phyloP scores from a whole-genome alignment of 2,797 vertebrate species.

The Chiloscyllium punctatum region DNA sequence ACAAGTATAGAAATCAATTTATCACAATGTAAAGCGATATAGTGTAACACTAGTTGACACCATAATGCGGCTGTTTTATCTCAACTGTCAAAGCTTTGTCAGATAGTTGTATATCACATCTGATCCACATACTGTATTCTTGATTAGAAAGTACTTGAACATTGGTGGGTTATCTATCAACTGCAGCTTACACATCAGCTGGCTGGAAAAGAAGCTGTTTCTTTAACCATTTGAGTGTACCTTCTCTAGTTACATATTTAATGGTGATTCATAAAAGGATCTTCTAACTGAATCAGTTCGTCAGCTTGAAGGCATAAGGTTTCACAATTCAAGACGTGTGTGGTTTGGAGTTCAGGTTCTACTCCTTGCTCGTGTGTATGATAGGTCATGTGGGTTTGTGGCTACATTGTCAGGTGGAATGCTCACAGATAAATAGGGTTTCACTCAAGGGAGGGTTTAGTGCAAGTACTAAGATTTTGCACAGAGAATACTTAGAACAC shows the following conservation, averaged over 20 bases:
- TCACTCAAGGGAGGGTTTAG: not conserved
- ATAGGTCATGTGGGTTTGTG: not conserved
- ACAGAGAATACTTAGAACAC: not conserved
- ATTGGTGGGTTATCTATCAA: constrained; percentile 26
- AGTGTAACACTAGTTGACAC: constrained; percentile 26
- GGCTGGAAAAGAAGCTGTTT: not conserved
- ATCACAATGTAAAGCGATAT: constrained; percentile 18
- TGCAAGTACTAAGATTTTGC: not conserved
- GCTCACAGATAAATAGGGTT: not conserved
- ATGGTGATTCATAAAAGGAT: not conserved
- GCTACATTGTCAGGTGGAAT: not conserved
- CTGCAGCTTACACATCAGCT: not conserved
- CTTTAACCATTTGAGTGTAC: constrained; percentile 4
- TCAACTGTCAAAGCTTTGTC: constrained; percentile 33
- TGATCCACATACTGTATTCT: constrained; percentile 6
- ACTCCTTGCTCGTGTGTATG: not conserved
- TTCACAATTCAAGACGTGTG: not conserved
- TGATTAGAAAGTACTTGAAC: constrained; percentile 27
- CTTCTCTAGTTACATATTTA: not conserved
- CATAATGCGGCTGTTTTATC: constrained; percentile 28
- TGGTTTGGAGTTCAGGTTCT: not conserved
- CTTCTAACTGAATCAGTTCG: not conserved
- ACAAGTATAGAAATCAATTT: not conserved
- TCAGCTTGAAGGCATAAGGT: not conserved
- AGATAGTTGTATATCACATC: constrained; percentile 31